A percentile compares a stretch with the other conserved stretches of the same genome.
These are phyloP conservation scores for Pyxicephalus adspersus DNA, from an alignment of 2,113 vertebrate species.

Conservation along the genomic window DNA sequence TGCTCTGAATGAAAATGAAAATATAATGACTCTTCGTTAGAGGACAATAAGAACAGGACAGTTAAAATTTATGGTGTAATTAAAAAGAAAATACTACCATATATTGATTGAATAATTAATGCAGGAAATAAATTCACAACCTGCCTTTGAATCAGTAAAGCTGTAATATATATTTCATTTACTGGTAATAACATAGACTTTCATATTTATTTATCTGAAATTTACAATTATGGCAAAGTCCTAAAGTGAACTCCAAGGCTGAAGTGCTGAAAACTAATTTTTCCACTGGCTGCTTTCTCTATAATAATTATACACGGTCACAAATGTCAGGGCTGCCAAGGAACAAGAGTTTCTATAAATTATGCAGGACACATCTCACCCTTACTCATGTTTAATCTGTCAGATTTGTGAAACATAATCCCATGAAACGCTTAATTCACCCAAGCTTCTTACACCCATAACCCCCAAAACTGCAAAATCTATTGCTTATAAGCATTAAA, in stretches of 20 bases:
- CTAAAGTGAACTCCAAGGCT: slow-evolving; percentile 7
- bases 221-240: slow-evolving; percentile 21
- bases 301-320: slow-evolving; percentile 47
- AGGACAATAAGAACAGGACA: slow-evolving; percentile 28
- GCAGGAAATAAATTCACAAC: slow-evolving; percentile 17
- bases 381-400: slow-evolving; percentile 39
- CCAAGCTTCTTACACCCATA: slow-evolving; percentile 32
- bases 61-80: slow-evolving; percentile 18
- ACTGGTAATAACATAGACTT: background rate
- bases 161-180: slow-evolving; percentile 28
- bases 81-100: slow-evolving; percentile 26
- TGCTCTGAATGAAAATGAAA: background rate
- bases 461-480: slow-evolving; percentile 29
- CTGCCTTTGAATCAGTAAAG: slow-evolving; percentile 10
- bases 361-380: slow-evolving; percentile 15
- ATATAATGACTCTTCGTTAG: slow-evolving; percentile 13
- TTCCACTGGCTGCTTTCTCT: slow-evolving; percentile 21
- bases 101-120: slow-evolving; percentile 31
- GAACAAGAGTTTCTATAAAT: slow-evolving; percentile 36
- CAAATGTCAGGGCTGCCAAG: slow-evolving; percentile 31
- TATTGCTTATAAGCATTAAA: slow-evolving; percentile 43
- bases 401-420: slow-evolving; percentile 38
- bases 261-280: slow-evolving; percentile 38
- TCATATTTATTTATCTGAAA: slow-evolving; percentile 23
- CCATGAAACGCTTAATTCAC: slow-evolving; percentile 27